Conservation (phyloP, 2,113 vertebrate genomes). For the Anseranas semipalmata region DNA sequence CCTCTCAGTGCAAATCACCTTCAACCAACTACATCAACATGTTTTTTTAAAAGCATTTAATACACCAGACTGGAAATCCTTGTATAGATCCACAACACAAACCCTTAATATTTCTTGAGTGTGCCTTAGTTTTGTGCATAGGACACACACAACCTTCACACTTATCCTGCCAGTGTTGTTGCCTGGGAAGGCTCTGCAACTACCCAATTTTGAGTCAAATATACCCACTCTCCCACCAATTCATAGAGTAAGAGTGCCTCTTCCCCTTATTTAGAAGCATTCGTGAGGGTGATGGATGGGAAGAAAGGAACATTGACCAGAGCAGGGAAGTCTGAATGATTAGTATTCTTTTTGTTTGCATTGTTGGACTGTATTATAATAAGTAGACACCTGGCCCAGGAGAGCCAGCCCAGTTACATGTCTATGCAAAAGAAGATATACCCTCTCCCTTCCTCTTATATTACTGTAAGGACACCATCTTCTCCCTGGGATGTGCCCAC, state of each 20-base stretch:
- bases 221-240: background rate
- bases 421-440: background rate
- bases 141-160: background rate
- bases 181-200: background rate
- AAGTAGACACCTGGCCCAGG: too few species aligned
- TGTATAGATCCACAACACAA: background rate
- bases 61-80: background rate
- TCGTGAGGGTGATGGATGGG: background rate
- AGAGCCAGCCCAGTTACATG: background rate
- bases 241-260: background rate
- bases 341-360: background rate
- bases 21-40: background rate
- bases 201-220: background rate
- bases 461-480: background rate
- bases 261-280: background rate
- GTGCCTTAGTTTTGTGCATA: background rate
- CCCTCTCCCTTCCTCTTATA: background rate
- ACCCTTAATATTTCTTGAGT: background rate
- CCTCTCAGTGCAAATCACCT: background rate
- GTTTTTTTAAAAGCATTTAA: background rate
- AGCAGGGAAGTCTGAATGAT: background rate
- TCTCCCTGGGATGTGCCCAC: too few species aligned
- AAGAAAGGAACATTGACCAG: background rate
- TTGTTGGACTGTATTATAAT: background rate
- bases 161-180: background rate